A percentile compares a stretch with the other conserved stretches of the same genome.
These are phyloP conservation scores for Epistrophella euchroma DNA, from an alignment of 2,888 invertebrate species.

Conservation along the genomic window DNA sequence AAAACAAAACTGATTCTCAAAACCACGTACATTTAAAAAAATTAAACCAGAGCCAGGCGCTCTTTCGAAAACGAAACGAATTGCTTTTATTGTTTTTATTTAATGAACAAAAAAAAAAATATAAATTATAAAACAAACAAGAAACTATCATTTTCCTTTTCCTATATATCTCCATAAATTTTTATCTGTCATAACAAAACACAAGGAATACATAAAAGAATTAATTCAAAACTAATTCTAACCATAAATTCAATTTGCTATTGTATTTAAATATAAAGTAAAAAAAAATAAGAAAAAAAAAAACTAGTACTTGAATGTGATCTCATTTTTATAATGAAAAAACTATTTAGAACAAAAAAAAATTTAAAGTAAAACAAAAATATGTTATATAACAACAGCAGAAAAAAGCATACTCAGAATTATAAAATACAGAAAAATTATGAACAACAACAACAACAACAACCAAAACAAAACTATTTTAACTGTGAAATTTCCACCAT, in stretches of 20 bases:
- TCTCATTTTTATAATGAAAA: constrained; percentile 76
- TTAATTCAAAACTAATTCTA: constrained; percentile 35
- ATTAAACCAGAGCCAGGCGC: constrained; percentile 41
- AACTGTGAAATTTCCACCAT: constrained; percentile 76
- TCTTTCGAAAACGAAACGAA: constrained; percentile 64
- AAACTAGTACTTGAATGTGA: constrained; percentile 76
- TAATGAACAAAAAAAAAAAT: constrained; percentile 34
- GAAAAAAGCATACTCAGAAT: constrained; percentile 61
- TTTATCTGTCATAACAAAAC: constrained; percentile 35
- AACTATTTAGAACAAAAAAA: constrained; percentile 73
- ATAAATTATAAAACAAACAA: background rate
- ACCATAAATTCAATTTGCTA: constrained; percentile 67
- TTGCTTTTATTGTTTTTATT: constrained; percentile 43
- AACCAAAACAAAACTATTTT: constrained; percentile 72
- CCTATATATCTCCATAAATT: background rate
- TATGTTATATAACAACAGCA: constrained; percentile 51
- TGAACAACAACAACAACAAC: constrained; percentile 45
- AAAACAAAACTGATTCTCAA: constrained; percentile 42
- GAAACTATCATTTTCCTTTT: constrained; percentile 3
- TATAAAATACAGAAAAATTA: constrained; percentile 33
- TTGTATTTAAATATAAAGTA: constrained; percentile 43
- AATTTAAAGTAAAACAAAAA: constrained; percentile 37
- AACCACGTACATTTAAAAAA: constrained; percentile 36
- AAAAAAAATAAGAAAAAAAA: constrained; percentile 36
- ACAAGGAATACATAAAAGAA: constrained; percentile 42